These are phyloP conservation scores for Microctenopoma lineatum DNA, from an alignment of 2,797 vertebrate genomes.

Conservation along the genomic window DNA sequence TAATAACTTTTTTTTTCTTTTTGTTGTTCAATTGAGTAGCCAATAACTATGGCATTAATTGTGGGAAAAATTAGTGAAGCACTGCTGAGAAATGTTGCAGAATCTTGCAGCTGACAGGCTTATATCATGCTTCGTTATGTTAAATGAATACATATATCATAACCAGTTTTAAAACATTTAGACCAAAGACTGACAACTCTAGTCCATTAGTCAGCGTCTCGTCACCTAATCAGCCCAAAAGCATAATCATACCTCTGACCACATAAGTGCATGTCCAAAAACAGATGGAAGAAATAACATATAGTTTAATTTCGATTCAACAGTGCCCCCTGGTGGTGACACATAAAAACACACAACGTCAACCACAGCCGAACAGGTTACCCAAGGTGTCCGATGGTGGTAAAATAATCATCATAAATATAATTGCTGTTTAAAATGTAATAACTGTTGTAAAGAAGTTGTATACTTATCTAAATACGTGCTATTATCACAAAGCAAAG, in stretches of 20 bases:
- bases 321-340: conserved; percentile 70
- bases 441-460: conserved; percentile 6
- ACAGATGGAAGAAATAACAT: neutral
- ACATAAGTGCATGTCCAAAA: neutral
- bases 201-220: neutral
- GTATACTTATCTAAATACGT: neutral
- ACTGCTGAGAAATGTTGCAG: neutral
- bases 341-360: neutral
- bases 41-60: conserved; percentile 18
- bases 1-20: conserved; percentile 25
- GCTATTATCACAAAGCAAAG: conserved; percentile 39
- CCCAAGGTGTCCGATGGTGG: neutral
- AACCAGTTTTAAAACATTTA: neutral
- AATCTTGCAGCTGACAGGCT: neutral
- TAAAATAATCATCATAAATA: conserved; percentile 30
- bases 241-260: neutral
- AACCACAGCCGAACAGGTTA: neutral
- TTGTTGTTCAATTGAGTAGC: conserved; percentile 15
- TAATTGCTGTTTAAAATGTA: conserved; percentile 21
- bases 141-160: no score
- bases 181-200: no score
- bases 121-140: neutral
- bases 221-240: neutral
- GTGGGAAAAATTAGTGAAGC: neutral
- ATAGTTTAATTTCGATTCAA: conserved; percentile 24